Percentiles rank a stretch among this genome's conserved stretches.
Evolutionary conservation across 1,140 invertebrate genomes (phyloP).

Genomic region (Orchestia grillus): DNA sequence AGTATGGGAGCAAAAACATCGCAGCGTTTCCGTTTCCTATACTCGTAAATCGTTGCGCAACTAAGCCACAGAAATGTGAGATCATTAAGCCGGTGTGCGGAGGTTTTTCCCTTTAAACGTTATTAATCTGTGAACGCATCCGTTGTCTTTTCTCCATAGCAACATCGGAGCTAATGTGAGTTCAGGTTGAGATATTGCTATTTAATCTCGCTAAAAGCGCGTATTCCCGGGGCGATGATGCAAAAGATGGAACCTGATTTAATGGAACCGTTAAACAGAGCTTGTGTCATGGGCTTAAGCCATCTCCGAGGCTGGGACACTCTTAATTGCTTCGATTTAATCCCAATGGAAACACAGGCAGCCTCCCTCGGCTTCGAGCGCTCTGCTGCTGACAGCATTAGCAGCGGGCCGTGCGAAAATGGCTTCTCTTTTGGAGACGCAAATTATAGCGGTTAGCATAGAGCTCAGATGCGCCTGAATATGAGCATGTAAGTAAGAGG

Average conservation of each 20-base stretch:
- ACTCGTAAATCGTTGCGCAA: neutral
- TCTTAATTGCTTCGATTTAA: conserved; percentile 53
- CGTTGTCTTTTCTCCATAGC: neutral
- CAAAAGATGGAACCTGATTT: conserved; percentile 43
- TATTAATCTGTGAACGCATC: neutral
- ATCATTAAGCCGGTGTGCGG: neutral
- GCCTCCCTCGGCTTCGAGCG: neutral
- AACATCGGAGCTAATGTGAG: neutral
- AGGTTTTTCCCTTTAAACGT: neutral
- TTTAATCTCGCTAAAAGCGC: neutral
- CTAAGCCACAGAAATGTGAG: neutral
- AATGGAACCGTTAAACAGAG: conserved; percentile 41
- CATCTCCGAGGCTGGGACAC: conserved; percentile 28
- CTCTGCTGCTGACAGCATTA: neutral
- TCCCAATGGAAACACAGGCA: conserved; percentile 26
- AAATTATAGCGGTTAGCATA: neutral
- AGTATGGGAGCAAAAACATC: neutral
- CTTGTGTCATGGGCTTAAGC: conserved; percentile 41
- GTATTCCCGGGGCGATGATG: conserved; percentile 16
- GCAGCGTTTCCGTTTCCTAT: neutral
- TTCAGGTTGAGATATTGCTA: neutral
- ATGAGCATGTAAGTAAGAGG: neutral
- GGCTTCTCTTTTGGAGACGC: neutral
- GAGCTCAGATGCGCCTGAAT: neutral
- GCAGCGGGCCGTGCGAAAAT: neutral